Percentiles rank a stretch among this genome's conserved stretches.
Evolutionary conservation across 2,113 vertebrate species (phyloP).

Genomic region (Myrmophylax atrothorax): DNA sequence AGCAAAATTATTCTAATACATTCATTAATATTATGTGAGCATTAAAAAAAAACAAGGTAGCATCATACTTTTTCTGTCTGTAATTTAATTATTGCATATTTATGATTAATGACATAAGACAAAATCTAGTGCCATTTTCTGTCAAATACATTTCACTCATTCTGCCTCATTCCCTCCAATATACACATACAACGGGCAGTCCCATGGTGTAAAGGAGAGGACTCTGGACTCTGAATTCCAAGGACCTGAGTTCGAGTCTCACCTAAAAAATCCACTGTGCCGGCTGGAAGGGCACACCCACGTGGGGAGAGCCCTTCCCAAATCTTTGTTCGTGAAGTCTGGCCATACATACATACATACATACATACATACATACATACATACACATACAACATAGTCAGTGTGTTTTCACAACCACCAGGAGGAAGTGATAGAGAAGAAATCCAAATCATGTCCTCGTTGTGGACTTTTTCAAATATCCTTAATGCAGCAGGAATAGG

Average conservation of each 20-base stretch:
- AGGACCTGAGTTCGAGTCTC: no score
- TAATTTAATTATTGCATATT: background rate
- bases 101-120: background rate
- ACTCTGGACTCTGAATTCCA: no score
- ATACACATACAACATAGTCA: background rate
- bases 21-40: background rate
- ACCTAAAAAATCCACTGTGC: no score
- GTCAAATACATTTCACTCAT: background rate
- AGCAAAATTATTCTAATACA: background rate
- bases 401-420: background rate
- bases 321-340: no score
- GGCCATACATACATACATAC: no score
- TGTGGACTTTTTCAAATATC: background rate
- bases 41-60: background rate
- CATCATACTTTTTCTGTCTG: background rate
- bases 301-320: no score
- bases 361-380: no score
- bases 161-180: background rate
- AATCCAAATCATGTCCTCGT: background rate
- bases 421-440: background rate
- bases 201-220: no score
- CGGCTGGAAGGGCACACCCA: no score
- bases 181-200: no score
- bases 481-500: background rate
- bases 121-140: background rate